Conservation (phyloP, 2,888 invertebrate species). For the Mesochorus sp. region DNA sequence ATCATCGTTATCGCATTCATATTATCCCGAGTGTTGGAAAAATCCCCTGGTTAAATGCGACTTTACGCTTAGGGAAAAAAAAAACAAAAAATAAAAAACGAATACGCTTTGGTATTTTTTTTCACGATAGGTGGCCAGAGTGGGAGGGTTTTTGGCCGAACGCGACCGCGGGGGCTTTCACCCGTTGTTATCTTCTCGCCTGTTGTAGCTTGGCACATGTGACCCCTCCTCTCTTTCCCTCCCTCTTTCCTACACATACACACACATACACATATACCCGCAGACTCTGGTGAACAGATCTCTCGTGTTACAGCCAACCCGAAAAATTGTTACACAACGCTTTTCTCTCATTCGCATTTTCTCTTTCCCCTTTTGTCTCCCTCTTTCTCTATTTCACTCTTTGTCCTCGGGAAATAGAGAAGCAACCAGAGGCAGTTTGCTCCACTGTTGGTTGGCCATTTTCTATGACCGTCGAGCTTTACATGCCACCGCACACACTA, state of each 20-base stretch:
- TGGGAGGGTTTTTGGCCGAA: slow-evolving; percentile 45
- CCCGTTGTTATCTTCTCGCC: slow-evolving; percentile 57
- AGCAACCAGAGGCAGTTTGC: slow-evolving; percentile 37
- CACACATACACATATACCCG: slow-evolving; percentile 3
- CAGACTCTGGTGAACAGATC: slow-evolving; percentile 50
- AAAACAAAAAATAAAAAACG: slow-evolving; percentile 21
- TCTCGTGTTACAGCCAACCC: slow-evolving; percentile 56
- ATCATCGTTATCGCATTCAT: slow-evolving; percentile 62
- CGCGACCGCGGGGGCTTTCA: slow-evolving; percentile 44
- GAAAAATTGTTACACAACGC: slow-evolving; percentile 62
- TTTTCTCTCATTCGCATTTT: neutral
- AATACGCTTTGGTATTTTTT: slow-evolving; percentile 42
- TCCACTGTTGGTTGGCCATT: slow-evolving; percentile 22
- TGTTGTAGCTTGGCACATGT: slow-evolving; percentile 38
- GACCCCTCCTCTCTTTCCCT: no score
- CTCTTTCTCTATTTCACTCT: neutral
- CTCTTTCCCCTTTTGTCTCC: neutral
- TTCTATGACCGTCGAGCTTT: slow-evolving; percentile 24
- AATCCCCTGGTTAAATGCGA: slow-evolving; percentile 46
- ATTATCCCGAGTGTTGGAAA: slow-evolving; percentile 50
- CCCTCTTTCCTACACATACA: no score
- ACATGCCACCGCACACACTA: slow-evolving; percentile 26
- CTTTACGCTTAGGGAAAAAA: neutral
- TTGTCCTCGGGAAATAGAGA: neutral
- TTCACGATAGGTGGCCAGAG: slow-evolving; percentile 44